A percentile compares a stretch with the other conserved stretches of the same genome.
Conservation (phyloP, 2,113 vertebrate species). For the Phrynosoma blainvillii region DNA sequence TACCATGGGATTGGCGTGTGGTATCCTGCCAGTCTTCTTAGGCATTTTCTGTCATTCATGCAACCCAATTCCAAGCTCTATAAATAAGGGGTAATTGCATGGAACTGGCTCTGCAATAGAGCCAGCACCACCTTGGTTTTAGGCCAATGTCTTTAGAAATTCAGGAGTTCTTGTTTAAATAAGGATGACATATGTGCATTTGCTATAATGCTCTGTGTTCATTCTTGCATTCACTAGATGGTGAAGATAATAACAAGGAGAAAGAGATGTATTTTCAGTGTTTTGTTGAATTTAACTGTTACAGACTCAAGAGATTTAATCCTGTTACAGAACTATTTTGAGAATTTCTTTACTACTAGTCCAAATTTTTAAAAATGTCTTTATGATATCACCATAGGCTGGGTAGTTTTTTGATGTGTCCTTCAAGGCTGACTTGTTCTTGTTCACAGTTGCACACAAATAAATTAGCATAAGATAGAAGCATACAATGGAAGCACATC, state of each 20-base stretch:
- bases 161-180: not conserved
- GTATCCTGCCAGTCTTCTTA: too few species aligned
- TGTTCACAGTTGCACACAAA: not conserved
- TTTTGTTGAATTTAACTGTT: not conserved
- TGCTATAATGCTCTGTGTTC: not conserved
- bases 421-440: slow-evolving; percentile 4
- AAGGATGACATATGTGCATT: not conserved
- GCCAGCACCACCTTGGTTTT: too few species aligned
- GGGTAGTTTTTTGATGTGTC: not conserved
- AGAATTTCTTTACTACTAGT: not conserved
- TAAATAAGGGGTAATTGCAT: too few species aligned
- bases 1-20: too few species aligned
- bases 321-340: not conserved
- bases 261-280: not conserved
- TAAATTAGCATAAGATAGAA: not conserved
- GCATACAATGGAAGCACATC: not conserved
- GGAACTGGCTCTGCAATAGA: too few species aligned
- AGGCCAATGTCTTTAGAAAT: not conserved
- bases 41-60: too few species aligned
- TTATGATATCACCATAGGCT: not conserved
- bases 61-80: too few species aligned
- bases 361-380: not conserved
- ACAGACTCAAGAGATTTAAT: not conserved
- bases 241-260: not conserved
- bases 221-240: not conserved